These are phyloP conservation scores for Macrophya annulata DNA, from an alignment of 2,888 invertebrate species.

Conservation along the genomic window DNA sequence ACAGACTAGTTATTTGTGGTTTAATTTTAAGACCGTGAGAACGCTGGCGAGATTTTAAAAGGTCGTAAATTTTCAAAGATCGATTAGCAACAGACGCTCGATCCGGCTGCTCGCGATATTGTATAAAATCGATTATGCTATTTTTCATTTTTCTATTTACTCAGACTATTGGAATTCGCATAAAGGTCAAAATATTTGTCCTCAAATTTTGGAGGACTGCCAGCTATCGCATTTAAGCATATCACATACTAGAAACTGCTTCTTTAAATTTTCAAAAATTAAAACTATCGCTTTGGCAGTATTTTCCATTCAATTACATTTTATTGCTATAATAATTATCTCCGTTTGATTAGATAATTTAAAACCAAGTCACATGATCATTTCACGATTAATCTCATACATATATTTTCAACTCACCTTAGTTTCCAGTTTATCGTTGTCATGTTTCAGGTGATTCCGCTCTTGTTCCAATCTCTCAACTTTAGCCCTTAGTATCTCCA, in stretches of 20 bases:
- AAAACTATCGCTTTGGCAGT: background rate
- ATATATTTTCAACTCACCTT: conserved; percentile 85
- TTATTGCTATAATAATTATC: background rate
- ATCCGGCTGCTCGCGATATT: background rate
- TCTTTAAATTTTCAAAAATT: background rate
- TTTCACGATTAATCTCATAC: background rate
- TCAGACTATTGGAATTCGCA: conserved; percentile 24
- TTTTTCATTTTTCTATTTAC: conserved; percentile 16
- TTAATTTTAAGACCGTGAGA: conserved; percentile 29
- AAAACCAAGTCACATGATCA: background rate
- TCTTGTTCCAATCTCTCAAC: conserved; percentile 94
- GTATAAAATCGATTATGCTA: background rate
- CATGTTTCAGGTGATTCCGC: conserved; percentile 91
- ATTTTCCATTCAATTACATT: background rate
- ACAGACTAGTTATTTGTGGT: background rate
- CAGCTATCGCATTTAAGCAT: background rate
- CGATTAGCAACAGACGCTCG: conserved; percentile 5
- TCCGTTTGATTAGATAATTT: background rate
- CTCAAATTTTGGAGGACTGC: conserved; percentile 27
- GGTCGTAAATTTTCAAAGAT: conserved; percentile 9
- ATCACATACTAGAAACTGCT: background rate
- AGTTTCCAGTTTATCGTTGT: conserved; percentile 93
- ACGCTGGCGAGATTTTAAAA: background rate
- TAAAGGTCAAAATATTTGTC: background rate
- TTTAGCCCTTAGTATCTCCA: conserved; percentile 90